Evolutionary conservation across 2,888 invertebrate species (phyloP), one percentile per base, ranked within the genome.

Genomic region (Zaprionus obscuricornis): DNA sequence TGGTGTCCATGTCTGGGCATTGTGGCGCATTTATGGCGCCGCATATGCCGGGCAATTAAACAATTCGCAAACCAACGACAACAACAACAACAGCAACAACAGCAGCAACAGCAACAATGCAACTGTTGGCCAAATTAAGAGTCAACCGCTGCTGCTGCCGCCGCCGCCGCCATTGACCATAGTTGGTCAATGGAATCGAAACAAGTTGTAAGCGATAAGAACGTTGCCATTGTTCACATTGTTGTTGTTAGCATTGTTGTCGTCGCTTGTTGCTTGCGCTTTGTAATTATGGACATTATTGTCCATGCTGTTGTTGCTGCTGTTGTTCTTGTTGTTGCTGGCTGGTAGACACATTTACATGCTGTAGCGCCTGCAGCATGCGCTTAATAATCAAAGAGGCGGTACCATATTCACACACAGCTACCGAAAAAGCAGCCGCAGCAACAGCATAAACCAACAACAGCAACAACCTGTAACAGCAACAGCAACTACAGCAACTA

Each of bases 201-300:
- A 76, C 85, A 81, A 81, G 79, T 85, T 82, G 78, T 76, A 67
- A 76, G 77, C 84, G 78, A 78, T 78, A 78, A 78, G 78, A 78
- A 78, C 84, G 66, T 65, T 63, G 72, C 62, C 70, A 69, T 66
- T 74, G 70, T 69, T 66, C 58, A 58, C 54, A 40, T 54, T 57
- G 46, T 33, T 56, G 54, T 55, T 62, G 56, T n/a, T 39, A 59
- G 11, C 34, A 46, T 8, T 18, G 36, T 5, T 52, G n/a, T n/a
- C n/a, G n/a, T n/a, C n/a, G n/a, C n/a, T n/a, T n/a, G n/a, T n/a
- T n/a, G n/a, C 14, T 18, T 45, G 26, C 40, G 29, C 29, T 49
- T 31, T 36, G 11, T 36, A 24, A 24, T 24, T 24, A 24, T 24
- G 8, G 27, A 16, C 54, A 51, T 42, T 60, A 42, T 57, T 14